Evolutionary conservation across 1,140 invertebrate species (phyloP).

Genomic region (Luehdorfia chinensis): DNA sequence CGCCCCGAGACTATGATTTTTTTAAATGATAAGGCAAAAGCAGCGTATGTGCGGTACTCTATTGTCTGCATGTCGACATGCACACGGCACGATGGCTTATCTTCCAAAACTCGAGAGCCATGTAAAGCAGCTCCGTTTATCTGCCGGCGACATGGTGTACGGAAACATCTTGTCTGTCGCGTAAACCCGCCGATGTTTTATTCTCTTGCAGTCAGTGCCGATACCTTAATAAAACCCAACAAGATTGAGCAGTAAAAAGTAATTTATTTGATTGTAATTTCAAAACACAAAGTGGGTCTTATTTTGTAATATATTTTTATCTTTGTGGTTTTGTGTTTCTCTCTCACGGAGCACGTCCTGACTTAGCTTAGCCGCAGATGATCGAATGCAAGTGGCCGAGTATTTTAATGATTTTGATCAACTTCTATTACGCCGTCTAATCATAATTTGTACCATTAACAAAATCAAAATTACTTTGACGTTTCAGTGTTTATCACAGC

Average conservation of each 20-base stretch:
- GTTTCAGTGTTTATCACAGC: too few relatives aligned
- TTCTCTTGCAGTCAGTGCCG: conserved; percentile 61
- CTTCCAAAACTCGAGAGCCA: conserved; percentile 52
- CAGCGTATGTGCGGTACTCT: conserved; percentile 20
- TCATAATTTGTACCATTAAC: conserved; percentile 19
- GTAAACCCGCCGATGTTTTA: conserved; percentile 69
- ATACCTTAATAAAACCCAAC: conserved; percentile 75
- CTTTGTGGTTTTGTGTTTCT: conserved; percentile 68
- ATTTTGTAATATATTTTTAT: conserved; percentile 74
- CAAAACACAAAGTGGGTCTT: conserved; percentile 72
- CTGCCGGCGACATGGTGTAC: conserved; percentile 40
- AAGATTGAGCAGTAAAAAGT: conserved; percentile 76
- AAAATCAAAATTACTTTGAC: conserved; percentile 1
- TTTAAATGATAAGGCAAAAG: conserved; percentile 18
- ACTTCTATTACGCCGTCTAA: conserved; percentile 38
- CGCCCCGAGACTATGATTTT: conserved; percentile 8
- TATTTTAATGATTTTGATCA: conserved; percentile 43
- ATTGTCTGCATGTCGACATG: conserved; percentile 52
- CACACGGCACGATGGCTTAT: conserved; percentile 49
- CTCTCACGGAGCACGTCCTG: conserved; percentile 53
- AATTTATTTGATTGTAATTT: conserved; percentile 77
- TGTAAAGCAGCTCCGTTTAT: conserved; percentile 59
- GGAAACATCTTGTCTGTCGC: conserved; percentile 58
- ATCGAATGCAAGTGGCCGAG: conserved; percentile 41
- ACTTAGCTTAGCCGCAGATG: conserved; percentile 35